phyloP scores from a whole-genome alignment of 2,797 vertebrate genomes.

The Scolopax rusticola region DNA sequence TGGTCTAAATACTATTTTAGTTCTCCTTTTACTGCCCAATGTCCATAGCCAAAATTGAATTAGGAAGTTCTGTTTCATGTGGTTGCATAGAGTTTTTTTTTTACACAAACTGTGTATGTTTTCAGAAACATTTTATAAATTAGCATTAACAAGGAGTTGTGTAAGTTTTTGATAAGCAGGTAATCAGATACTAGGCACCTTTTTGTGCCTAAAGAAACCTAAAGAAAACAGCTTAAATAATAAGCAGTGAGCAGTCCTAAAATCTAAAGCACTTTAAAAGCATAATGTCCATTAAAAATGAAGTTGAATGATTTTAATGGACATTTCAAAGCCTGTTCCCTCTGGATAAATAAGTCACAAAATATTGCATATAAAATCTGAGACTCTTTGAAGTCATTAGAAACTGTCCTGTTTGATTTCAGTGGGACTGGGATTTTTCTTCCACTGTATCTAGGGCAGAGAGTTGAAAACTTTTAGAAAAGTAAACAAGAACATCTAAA shows the following conservation, averaged over 20 bases:
- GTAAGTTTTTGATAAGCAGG: not conserved
- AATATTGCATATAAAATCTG: conserved; percentile 18
- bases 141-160: not conserved
- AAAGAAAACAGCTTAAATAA: not conserved
- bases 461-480: conserved; percentile 15
- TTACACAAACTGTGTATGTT: not conserved
- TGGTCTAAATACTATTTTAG: not conserved
- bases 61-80: not conserved
- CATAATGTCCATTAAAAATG: not conserved
- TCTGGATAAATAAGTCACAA: conserved; percentile 33
- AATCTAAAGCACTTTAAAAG: not conserved
- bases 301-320: conserved; percentile 2
- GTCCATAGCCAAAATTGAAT: not conserved
- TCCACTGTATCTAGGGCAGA: not conserved
- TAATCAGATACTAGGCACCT: not conserved
- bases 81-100: not conserved
- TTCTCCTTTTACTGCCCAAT: not conserved
- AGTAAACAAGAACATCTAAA: conserved; percentile 40
- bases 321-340: conserved; percentile 28
- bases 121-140: not conserved
- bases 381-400: conserved; percentile 23
- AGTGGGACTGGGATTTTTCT: not conserved
- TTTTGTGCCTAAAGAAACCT: not conserved
- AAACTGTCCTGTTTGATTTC: conserved; percentile 14
- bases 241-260: not conserved